These are phyloP conservation scores for Odocoileus virginianus DNA, from an alignment of 2,113 vertebrate species.

Conservation along the genomic window DNA sequence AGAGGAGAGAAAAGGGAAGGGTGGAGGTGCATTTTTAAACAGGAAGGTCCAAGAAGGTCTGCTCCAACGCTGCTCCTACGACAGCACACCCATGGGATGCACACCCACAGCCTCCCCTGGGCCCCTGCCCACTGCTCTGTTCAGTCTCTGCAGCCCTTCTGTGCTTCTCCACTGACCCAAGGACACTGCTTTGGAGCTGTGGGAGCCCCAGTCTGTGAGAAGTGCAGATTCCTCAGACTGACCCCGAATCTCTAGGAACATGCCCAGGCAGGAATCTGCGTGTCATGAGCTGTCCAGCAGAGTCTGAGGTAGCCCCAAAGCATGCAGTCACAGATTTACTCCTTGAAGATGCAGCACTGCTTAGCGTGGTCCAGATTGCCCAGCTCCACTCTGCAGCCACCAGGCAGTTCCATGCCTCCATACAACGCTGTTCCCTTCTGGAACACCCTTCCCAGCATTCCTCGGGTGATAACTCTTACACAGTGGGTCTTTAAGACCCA, in stretches of 20 bases:
- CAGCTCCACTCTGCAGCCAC: not conserved
- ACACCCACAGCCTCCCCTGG: not conserved
- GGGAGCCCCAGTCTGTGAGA: not conserved
- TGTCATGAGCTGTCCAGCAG: not conserved
- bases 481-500: not conserved
- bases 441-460: not conserved
- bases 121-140: not conserved
- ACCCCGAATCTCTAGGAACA: not conserved
- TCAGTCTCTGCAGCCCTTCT: not conserved
- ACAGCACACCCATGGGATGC: not conserved
- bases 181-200: not conserved
- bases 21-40: fast-evolving
- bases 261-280: not conserved
- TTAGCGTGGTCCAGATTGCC: fast-evolving
- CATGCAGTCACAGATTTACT: not conserved
- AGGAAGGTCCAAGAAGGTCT: fast-evolving
- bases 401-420: fast-evolving
- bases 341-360: not conserved
- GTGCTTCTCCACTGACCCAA: not conserved
- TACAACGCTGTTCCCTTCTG: not conserved
- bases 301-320: not conserved
- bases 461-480: not conserved
- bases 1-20: not conserved
- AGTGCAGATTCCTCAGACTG: not conserved
- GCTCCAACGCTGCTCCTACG: not conserved